phyloP scores from a whole-genome alignment of 2,113 vertebrate genomes.

The Aegithalos caudatus region DNA sequence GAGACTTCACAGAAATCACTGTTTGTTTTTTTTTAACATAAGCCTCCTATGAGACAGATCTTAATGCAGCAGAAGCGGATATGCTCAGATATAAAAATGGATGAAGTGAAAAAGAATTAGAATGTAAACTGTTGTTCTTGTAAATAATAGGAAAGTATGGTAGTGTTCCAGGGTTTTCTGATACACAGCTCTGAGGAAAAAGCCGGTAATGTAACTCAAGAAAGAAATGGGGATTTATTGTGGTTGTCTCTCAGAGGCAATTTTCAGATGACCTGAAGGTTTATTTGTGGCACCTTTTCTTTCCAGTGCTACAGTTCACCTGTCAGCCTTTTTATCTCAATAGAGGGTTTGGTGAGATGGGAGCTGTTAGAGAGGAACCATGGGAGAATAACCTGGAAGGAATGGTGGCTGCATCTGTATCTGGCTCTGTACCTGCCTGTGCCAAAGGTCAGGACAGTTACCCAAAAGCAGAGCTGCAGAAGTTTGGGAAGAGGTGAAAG shows the following conservation, averaged over 20 bases:
- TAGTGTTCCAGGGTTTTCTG: neutral
- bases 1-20: constrained; percentile 3
- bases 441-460: neutral
- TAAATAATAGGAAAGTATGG: neutral
- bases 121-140: neutral
- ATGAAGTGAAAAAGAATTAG: constrained; percentile 7
- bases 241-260: neutral
- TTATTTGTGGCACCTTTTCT: neutral
- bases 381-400: neutral
- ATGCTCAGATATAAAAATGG: constrained; percentile 13
- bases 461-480: neutral
- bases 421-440: neutral
- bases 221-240: neutral
- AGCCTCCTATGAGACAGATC: neutral
- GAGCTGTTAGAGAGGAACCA: neutral
- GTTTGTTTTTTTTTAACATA: neutral
- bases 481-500: neutral
- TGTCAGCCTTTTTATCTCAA: neutral
- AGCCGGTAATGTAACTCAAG: neutral
- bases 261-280: neutral
- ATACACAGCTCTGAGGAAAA: neutral
- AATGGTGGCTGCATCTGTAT: neutral
- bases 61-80: constrained; percentile 12
- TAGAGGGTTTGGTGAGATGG: neutral
- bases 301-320: neutral